phyloP scores from a whole-genome alignment of 2,797 vertebrate genomes.

The Harpagifer antarcticus region DNA sequence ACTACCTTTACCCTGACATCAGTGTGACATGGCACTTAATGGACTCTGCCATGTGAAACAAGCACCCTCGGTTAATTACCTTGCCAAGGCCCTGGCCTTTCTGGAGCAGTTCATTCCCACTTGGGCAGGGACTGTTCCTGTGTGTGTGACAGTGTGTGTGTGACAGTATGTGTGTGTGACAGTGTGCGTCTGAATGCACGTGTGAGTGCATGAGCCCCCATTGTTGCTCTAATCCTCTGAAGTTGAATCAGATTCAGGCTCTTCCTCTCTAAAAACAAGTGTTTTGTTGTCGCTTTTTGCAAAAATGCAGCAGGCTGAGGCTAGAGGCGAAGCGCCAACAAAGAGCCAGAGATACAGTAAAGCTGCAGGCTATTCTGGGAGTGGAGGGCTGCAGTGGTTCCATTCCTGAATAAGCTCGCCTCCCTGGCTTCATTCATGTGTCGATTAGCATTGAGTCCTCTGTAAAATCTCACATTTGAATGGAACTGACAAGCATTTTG shows the following conservation, averaged over 20 bases:
- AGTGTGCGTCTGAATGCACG: slow-evolving; percentile 14
- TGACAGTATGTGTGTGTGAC: slow-evolving; percentile 20
- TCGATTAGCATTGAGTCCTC: slow-evolving; percentile 74
- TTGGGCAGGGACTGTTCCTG: slow-evolving; percentile 63
- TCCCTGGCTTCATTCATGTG: slow-evolving; percentile 72
- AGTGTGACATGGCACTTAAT: slow-evolving; percentile 84
- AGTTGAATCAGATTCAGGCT: slow-evolving; percentile 77
- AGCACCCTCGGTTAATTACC: slow-evolving; percentile 85
- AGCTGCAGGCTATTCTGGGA: slow-evolving; percentile 79
- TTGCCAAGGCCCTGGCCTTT: slow-evolving; percentile 83
- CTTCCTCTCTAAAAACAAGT: slow-evolving; percentile 75
- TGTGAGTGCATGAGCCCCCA: slow-evolving; percentile 42
- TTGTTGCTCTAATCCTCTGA: slow-evolving; percentile 77
- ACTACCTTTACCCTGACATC: slow-evolving; percentile 80
- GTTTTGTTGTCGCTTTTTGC: slow-evolving; percentile 72
- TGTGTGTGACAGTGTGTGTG: too few species aligned
- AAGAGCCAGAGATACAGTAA: slow-evolving; percentile 69
- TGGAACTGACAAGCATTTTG: slow-evolving; percentile 63
- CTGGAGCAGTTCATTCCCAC: slow-evolving; percentile 78
- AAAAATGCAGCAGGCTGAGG: slow-evolving; percentile 61
- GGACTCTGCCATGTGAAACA: slow-evolving; percentile 87
- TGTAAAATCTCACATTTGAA: slow-evolving; percentile 60
- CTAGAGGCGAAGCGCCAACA: slow-evolving; percentile 64
- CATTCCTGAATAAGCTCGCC: slow-evolving; percentile 68
- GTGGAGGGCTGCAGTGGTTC: slow-evolving; percentile 54